phyloP scores from a whole-genome alignment of 2,797 vertebrate genomes.

The Scarus forsteni region DNA sequence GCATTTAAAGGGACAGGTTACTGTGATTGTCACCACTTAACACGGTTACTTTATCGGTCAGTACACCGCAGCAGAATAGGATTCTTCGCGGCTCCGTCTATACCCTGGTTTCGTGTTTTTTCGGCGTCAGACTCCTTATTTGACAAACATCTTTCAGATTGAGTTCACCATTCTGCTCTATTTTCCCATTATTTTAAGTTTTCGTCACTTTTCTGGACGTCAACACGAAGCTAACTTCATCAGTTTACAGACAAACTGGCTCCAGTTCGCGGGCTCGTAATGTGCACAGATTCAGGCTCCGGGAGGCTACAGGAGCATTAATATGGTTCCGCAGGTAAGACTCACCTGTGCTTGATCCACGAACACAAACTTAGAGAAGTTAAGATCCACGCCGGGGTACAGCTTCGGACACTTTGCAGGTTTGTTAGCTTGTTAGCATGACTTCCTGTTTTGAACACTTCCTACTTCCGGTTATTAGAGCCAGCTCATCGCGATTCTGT shows the following conservation, averaged over 20 bases:
- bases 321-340: neutral
- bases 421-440: constrained; percentile 31
- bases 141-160: neutral
- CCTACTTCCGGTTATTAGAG: constrained; percentile 56
- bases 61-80: neutral
- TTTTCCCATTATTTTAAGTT: too few species aligned
- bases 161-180: neutral
- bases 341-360: constrained; percentile 42
- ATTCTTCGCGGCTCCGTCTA: neutral
- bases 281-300: neutral
- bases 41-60: too few species aligned
- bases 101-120: neutral
- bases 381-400: neutral
- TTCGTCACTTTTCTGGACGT: neutral
- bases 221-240: neutral
- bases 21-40: too few species aligned
- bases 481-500: constrained; percentile 52
- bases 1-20: too few species aligned
- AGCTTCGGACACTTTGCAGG: neutral
- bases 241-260: neutral
- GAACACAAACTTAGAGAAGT: neutral
- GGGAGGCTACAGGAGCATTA: accelerated
- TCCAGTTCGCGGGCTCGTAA: neutral
- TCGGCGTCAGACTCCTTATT: accelerated
- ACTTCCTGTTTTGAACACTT: constrained; percentile 29